Evolutionary conservation across 2,888 invertebrate species (phyloP).

Genomic region (Amiota mariae): DNA sequence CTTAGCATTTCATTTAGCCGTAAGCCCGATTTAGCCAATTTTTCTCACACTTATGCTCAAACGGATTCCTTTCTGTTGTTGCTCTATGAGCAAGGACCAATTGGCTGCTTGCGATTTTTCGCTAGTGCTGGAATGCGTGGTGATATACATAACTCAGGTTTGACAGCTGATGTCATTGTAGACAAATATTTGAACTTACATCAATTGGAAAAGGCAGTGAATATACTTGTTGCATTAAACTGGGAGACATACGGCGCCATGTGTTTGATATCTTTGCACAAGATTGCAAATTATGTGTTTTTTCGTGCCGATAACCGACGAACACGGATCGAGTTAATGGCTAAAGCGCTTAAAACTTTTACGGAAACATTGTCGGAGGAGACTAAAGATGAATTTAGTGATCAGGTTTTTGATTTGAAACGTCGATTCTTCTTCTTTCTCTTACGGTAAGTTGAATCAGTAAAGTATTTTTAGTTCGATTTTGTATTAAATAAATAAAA

Average conservation of each 20-base stretch:
- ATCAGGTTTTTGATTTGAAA: conserved; percentile 86
- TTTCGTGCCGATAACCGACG: conserved; percentile 68
- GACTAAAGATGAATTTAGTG: conserved; percentile 83
- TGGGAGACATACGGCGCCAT: conserved; percentile 86
- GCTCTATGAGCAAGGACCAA: conserved; percentile 79
- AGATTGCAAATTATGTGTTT: conserved; percentile 79
- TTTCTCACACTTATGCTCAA: conserved; percentile 71
- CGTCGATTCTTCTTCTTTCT: conserved; percentile 90
- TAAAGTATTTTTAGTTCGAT: too few species aligned
- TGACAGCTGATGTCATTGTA: conserved; percentile 78
- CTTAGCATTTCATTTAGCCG: conserved; percentile 77
- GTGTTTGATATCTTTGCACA: conserved; percentile 84
- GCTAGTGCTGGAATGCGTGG: conserved; percentile 74
- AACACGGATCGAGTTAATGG: conserved; percentile 76
- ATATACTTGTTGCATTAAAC: conserved; percentile 80
- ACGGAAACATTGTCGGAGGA: conserved; percentile 81
- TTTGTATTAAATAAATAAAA: not conserved
- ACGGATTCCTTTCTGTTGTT: conserved; percentile 76
- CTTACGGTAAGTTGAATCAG: conserved; percentile 77
- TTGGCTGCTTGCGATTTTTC: conserved; percentile 76
- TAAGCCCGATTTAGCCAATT: conserved; percentile 74
- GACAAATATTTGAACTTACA: conserved; percentile 79
- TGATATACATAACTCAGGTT: conserved; percentile 74
- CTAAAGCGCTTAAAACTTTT: conserved; percentile 87
- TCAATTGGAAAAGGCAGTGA: conserved; percentile 81